These are phyloP conservation scores for Ectropis crepuscularia DNA, from an alignment of 2,888 invertebrate species.

Conservation along the genomic window DNA sequence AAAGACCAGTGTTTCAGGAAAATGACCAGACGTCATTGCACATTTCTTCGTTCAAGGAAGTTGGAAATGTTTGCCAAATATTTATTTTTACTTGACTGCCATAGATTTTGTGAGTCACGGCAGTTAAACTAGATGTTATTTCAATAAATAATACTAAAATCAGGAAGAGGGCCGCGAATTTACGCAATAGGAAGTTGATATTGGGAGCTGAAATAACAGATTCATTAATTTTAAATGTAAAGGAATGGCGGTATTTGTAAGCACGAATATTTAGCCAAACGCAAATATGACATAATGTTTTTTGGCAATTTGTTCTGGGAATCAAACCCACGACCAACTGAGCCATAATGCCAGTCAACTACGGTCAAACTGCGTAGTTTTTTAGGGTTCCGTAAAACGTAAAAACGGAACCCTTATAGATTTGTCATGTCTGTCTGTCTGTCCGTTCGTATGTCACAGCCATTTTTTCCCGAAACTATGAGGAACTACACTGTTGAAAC, in stretches of 20 bases:
- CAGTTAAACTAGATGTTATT: conserved; percentile 39
- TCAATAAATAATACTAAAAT: conserved; percentile 18
- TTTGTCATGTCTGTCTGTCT: too few relatives aligned
- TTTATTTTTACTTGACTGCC: conserved; percentile 64
- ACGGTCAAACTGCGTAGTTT: too few relatives aligned
- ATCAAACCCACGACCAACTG: too few relatives aligned
- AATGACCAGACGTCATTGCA: conserved; percentile 54
- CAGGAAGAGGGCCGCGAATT: conserved; percentile 16
- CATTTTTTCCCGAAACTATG: too few relatives aligned
- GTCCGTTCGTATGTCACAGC: too few relatives aligned
- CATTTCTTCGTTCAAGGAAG: conserved; percentile 69
- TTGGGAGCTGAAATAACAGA: conserved; percentile 11
- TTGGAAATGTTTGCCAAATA: conserved; percentile 71
- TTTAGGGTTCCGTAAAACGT: too few relatives aligned
- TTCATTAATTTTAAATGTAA: not conserved
- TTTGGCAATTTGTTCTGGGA: too few relatives aligned
- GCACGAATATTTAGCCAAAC: not conserved
- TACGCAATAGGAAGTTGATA: conserved; percentile 28
- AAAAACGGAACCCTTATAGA: too few relatives aligned
- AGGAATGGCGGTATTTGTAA: not conserved
- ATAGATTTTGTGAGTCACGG: conserved; percentile 55
- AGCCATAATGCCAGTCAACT: too few relatives aligned
- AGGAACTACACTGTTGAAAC: too few relatives aligned
- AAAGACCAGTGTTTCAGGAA: conserved; percentile 42
- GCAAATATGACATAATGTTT: not conserved